A percentile compares a stretch with the other conserved stretches of the same genome.
phyloP scores from a whole-genome alignment of 2,888 invertebrate species.

The Proisotoma minuta region DNA sequence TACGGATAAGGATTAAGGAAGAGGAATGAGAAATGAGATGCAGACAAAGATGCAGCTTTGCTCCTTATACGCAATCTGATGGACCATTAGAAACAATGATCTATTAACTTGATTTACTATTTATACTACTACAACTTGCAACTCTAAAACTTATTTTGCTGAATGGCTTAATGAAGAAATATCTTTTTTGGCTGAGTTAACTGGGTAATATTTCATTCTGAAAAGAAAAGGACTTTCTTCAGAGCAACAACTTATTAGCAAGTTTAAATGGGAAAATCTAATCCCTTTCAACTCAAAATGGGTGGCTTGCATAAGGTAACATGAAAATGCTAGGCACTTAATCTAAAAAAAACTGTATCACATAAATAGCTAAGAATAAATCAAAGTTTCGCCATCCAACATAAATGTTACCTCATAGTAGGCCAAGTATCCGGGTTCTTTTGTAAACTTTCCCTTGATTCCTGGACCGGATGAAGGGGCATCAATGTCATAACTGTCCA shows the following conservation, averaged over 20 bases:
- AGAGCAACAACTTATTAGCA: no score
- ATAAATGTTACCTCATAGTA: constrained; percentile 89
- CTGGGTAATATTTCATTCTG: neutral
- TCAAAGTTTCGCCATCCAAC: no score
- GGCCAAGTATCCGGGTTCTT: constrained; percentile 87
- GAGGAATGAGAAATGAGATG: neutral
- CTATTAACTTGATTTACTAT: constrained; percentile 8
- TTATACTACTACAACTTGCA: no score
- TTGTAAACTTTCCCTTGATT: constrained; percentile 81
- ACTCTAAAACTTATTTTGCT: no score
- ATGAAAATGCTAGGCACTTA: no score
- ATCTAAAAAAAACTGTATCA: no score
- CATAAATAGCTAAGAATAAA: no score
- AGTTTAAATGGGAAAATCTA: no score
- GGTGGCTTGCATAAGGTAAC: no score
- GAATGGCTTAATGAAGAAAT: neutral
- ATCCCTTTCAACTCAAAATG: no score
- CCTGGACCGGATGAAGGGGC: constrained; percentile 86
- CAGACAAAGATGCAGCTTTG: neutral
- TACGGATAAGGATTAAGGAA: neutral
- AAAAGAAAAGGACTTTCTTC: no score
- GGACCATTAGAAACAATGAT: constrained; percentile 9
- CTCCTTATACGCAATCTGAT: neutral
- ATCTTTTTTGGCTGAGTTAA: neutral
- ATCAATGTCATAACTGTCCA: constrained; percentile 76